Evolutionary conservation across 1,140 invertebrate species (phyloP).

Genomic region (Palaemon carinicauda): DNA sequence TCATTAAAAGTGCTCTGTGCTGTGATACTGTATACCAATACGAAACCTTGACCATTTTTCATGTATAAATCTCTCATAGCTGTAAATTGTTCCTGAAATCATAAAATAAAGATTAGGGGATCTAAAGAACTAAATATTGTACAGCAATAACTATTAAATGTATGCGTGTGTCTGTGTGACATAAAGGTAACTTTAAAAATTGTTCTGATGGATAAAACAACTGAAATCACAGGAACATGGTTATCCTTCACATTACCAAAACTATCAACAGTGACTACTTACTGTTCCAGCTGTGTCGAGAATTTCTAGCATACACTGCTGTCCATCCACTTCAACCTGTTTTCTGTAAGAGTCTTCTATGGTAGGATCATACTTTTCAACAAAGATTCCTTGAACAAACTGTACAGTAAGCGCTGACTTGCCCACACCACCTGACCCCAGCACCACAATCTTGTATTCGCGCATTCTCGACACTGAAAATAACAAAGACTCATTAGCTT

Average conservation of each 20-base stretch:
- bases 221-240: not conserved
- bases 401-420: conserved; percentile 98
- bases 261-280: conserved; percentile 14
- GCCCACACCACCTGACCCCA: conserved; percentile 98
- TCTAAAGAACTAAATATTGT: not conserved
- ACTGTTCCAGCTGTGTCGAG: conserved; percentile 97
- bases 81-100: conserved; percentile 90
- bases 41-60: conserved; percentile 87
- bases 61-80: conserved; percentile 99
- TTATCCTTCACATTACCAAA: not conserved
- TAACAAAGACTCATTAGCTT: not conserved
- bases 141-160: no score
- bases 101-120: not conserved
- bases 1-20: conserved; percentile 99
- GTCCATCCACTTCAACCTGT: conserved; percentile 94
- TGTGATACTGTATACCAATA: conserved; percentile 98
- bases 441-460: conserved; percentile 98
- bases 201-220: not conserved
- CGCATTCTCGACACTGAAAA: conserved; percentile 74
- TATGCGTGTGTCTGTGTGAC: no score
- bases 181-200: no score
- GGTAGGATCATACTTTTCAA: conserved; percentile 99
- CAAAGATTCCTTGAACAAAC: conserved; percentile 98
- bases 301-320: conserved; percentile 98
- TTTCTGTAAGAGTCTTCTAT: conserved; percentile 99